Base-by-base conservation (phyloP, 2,113 vertebrate genomes). In the Otocyon megalotis region DNA sequence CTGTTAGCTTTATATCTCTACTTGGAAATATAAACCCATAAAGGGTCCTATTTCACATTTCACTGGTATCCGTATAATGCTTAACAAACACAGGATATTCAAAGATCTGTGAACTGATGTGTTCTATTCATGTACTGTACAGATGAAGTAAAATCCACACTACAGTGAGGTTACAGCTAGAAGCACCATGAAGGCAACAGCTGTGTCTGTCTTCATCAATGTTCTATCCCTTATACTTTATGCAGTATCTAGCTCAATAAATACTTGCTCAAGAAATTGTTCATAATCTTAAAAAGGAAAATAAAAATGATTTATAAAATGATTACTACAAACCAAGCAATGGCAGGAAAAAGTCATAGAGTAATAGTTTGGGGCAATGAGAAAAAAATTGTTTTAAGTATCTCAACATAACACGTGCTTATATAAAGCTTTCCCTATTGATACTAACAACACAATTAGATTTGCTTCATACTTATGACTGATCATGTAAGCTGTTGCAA, bases 271-370 rank as follows among this genome's bases (percentile, higher is more conserved):
- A 82, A 81, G 35, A 96, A 93, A 90, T 14, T 60, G 16, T 95
- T 92, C 35, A 80, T 67, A 83, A 83, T 90, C 35, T 92, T 92
- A 53, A 82, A 97, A 96, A 76, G 30, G 16, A 28, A 76, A 90
- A 37, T 15, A 96, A 63, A 86, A 93, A 97, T 60, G 13, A 77
- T 60, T 67, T 87, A 28, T 65, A 86, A 96, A 93, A 92, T 71
- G n/a, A 94, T 62, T 58, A 71, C 22, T 91, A 95, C 11, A 92
- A 93, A 88, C 6, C 17, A 65, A 89, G 90, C 16, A 94, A 90
- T 56, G 35, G 65, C 12, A 62, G 76, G 58, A 93, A 92, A 89
- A 94, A 58, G 32, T 63, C 32, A 62, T 11, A 74, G 63, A 58
- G 32, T 63, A 26, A 62, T 11, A 74, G 63, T 72, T 58, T 37